phyloP scores from a whole-genome alignment of 2,888 invertebrate species.

The Ferrisia virgata region DNA sequence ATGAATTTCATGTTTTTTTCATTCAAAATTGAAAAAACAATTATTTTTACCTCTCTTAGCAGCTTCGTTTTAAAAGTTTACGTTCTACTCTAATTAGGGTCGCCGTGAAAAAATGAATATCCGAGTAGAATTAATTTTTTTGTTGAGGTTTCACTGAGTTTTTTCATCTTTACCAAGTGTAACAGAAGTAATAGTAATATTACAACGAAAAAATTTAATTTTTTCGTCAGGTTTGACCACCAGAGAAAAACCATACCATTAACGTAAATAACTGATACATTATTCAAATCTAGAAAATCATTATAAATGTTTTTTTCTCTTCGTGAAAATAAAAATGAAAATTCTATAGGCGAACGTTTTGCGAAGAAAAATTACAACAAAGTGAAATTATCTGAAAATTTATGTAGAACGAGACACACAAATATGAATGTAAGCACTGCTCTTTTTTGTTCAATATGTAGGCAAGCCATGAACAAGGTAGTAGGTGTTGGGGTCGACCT shows the following conservation, averaged over 20 bases:
- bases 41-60: not conserved
- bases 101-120: not conserved
- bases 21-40: conserved; percentile 1
- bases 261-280: not conserved
- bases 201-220: not conserved
- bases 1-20: not conserved
- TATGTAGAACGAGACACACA: too few relatives aligned
- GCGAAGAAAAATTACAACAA: too few relatives aligned
- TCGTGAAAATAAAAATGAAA: not conserved
- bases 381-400: too few relatives aligned
- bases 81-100: conserved; percentile 1
- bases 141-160: not conserved
- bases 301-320: not conserved
- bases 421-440: too few relatives aligned
- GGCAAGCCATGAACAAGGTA: too few relatives aligned
- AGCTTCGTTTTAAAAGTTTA: not conserved
- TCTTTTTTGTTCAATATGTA: too few relatives aligned
- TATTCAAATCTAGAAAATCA: not conserved
- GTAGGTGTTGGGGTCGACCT: too few relatives aligned
- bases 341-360: too few relatives aligned
- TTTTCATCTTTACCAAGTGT: not conserved
- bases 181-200: not conserved
- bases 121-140: not conserved
- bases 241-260: not conserved
- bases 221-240: not conserved